Evolutionary conservation across 2,888 invertebrate genomes (phyloP).

Genomic region (Prenolepis imparis): DNA sequence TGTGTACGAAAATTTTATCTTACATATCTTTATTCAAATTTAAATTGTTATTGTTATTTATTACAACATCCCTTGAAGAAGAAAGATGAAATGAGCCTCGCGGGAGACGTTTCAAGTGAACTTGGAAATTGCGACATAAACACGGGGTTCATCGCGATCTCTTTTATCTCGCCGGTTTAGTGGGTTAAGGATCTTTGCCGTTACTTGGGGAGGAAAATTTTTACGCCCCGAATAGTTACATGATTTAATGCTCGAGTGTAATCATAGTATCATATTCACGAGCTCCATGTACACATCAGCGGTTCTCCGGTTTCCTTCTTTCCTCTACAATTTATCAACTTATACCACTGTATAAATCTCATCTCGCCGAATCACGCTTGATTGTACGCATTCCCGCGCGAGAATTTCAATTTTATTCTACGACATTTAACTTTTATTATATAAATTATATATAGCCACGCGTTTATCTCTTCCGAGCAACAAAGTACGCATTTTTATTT

Average conservation of each 20-base stretch:
- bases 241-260: constrained; percentile 32
- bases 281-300: background rate
- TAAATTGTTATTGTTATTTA: background rate
- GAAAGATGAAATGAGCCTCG: background rate
- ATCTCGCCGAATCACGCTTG: too few species aligned
- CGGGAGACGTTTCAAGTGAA: background rate
- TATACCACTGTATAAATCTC: background rate
- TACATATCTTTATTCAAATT: background rate
- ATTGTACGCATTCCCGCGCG: background rate
- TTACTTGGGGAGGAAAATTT: constrained; percentile 27
- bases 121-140: constrained; percentile 2
- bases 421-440: background rate
- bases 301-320: background rate
- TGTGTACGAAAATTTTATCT: background rate
- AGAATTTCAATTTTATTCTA: background rate
- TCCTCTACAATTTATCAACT: background rate
- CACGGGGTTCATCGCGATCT: background rate
- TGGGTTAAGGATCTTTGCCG: constrained; percentile 3
- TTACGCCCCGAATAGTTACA: constrained; percentile 18
- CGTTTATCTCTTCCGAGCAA: background rate
- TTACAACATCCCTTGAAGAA: background rate
- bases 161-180: constrained; percentile 19
- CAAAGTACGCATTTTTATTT: background rate
- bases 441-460: background rate
- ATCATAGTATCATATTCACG: constrained; percentile 14